These are phyloP conservation scores for Leuctra nigra DNA, from an alignment of 2,888 invertebrate species.

Conservation along the genomic window DNA sequence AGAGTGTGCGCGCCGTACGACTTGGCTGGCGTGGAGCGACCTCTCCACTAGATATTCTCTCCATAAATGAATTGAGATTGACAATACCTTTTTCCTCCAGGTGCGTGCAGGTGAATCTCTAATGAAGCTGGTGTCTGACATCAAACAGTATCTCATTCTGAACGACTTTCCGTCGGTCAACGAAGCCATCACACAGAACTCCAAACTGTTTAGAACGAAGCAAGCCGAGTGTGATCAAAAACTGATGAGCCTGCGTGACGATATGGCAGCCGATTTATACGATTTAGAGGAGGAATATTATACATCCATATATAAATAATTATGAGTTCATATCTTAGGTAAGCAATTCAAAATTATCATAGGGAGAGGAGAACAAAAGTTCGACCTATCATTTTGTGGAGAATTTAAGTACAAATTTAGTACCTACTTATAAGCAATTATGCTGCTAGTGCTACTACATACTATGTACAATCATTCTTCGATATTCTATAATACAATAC, in stretches of 20 bases:
- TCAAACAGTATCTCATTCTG: conserved; percentile 94
- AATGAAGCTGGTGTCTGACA: conserved; percentile 94
- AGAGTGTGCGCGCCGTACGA: no score
- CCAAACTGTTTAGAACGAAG: conserved; percentile 79
- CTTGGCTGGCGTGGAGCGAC: no score
- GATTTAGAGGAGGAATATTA: conserved; percentile 92
- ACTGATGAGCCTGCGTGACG: conserved; percentile 84
- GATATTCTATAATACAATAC: no score
- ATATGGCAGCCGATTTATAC: conserved; percentile 90
- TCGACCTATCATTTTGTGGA: no score
- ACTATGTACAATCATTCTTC: no score
- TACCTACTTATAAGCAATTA: no score
- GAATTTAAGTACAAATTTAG: no score
- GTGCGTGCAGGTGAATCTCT: conserved; percentile 94
- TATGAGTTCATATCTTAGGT: no score
- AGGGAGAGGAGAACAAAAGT: no score
- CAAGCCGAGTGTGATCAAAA: conserved; percentile 92
- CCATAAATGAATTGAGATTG: neutral
- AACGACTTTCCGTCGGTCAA: conserved; percentile 98
- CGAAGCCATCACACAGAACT: conserved; percentile 92
- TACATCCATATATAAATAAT: conserved; percentile 69
- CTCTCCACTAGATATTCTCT: no score
- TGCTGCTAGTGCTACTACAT: no score
- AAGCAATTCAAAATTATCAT: no score
- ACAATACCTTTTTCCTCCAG: conserved; percentile 34